Evolutionary conservation across 2,113 vertebrate species (phyloP), one percentile per base, ranked within the genome.

Genomic region (Anhinga rufa): DNA sequence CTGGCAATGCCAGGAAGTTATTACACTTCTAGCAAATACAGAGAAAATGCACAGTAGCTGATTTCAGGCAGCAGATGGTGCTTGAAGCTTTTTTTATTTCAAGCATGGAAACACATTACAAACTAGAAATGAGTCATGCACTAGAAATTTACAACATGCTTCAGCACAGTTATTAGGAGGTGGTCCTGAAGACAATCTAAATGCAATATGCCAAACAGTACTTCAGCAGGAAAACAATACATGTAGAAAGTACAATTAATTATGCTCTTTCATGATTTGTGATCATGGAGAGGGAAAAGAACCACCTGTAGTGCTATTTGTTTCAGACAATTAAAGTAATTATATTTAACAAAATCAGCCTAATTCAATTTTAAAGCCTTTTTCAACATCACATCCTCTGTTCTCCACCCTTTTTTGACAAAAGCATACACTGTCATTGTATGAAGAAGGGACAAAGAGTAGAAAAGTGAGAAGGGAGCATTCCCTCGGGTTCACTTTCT

Each of bases 21-120:
- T 54, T 68, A 62, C 7, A 32, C 36, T 88, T 31, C 19, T 49
- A 84, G 61, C 21, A 64, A 84, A 74, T 15, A 64, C 34, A 82
- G 52, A 75, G 34, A 40, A 91, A 74, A 57, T 18, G 64, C 24
- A 91, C 91, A 96, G 52, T 95, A 87, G 66, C 81, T 51, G 36
- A 54, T 79, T 94, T 93, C 70, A 91, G 92, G 95, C 97, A 95
- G 95, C 87, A 97, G 97, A 84, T 96, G 97, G 97, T 90, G 92
- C 91, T 87, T 87, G 49, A 86, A 88, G 66, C 82, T 29, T 83
- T 88, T 88, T 93, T 87, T 34, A 70, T 85, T 80, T 92, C 44
- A 84, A 93, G 69, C n/a, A 60, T 17, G 34, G 74, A 68, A 76
- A 82, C 29, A 82, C 29, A 55, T 78, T 78, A 77, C 14, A 60